Evolutionary conservation across 2,113 vertebrate genomes (phyloP), one percentile per base, ranked within the genome.

Genomic region (Coryphaenoides rupestris): DNA sequence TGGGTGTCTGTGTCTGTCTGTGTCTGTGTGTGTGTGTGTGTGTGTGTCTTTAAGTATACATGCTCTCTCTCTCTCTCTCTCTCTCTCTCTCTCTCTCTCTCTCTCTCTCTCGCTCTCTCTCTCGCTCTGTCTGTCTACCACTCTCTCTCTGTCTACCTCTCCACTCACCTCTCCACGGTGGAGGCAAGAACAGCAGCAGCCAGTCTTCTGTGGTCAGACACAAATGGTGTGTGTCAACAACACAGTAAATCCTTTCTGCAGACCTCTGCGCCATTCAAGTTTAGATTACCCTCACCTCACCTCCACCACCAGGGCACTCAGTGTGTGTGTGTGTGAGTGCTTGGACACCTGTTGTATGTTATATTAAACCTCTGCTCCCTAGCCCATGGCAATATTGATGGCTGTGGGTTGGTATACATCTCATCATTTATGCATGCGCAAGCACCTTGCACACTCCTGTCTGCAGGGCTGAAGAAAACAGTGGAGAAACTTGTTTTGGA

Each of bases 221-320:
- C 33, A 40, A 40, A 40, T 12, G 33, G 33, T 7, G 33, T 40
- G 33, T 82, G 58, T 72, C 85, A 89, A 88, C 86, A 88, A 81
- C 63, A 59, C 75, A 47, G 77, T 88, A 87, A 88, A 85, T 86
- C 68, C 76, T 81, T 19, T 22, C 23, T 70, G n/a, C 70, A 75
- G 70, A 72, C 73, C 69, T 76, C 76, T 75, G 73, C 69, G 64
- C 65, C 62, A 62, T 78, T 77, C 71, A 58, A 62, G 71, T 75
- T 63, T 68, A 60, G 71, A 78, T 65, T 74, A 73, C 68, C 54
- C 23, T 75, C 33, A 40, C 33, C 33, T 10, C 33, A 79, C 76
- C 76, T 76, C 76, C 60, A 62, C 76, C 60, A 62, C 3, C 70
- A 62, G 78, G 72, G 75, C 78, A 77, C 76, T 77, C 79, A 63